Percentiles rank a stretch among this genome's conserved stretches.
Evolutionary conservation across 2,113 vertebrate genomes (phyloP).

Genomic region (Zootoca vivipara): DNA sequence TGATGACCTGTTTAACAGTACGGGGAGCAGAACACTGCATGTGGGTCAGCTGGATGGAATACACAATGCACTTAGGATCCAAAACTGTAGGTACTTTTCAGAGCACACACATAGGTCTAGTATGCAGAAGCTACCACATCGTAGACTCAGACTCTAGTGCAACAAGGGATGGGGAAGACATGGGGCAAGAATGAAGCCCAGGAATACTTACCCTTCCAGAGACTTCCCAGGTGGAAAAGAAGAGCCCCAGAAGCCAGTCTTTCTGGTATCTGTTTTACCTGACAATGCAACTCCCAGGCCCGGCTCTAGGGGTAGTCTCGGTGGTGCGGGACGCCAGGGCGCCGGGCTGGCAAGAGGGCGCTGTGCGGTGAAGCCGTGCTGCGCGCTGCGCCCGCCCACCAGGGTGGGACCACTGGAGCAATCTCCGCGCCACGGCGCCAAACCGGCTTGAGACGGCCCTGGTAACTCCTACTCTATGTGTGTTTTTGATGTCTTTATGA

Average conservation of each 20-base stretch:
- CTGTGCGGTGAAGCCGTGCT: no score
- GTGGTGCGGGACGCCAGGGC: no score
- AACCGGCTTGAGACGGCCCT: no score
- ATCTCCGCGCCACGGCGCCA: no score
- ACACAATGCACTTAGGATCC: constrained; percentile 29
- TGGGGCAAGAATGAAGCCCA: neutral
- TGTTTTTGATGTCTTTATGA: neutral
- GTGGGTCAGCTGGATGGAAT: constrained; percentile 50
- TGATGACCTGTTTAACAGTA: constrained; percentile 56
- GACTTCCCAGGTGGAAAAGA: no score
- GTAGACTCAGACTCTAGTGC: neutral
- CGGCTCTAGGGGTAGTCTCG: no score
- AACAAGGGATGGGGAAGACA: neutral
- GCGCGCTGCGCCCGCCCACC: no score
- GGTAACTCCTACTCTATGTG: no score
- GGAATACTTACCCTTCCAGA: neutral
- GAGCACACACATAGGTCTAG: neutral
- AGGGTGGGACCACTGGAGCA: no score
- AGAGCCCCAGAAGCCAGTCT: neutral
- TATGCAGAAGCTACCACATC: neutral
- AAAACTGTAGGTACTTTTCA: constrained; percentile 37
- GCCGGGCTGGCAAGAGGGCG: no score
- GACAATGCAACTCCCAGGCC: neutral
- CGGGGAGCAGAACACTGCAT: constrained; percentile 39
- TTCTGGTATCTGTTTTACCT: neutral